A percentile compares a stretch with the other conserved stretches of the same genome.
Evolutionary conservation across 2,113 vertebrate genomes (phyloP).

Genomic region (Eubucco bourcierii): DNA sequence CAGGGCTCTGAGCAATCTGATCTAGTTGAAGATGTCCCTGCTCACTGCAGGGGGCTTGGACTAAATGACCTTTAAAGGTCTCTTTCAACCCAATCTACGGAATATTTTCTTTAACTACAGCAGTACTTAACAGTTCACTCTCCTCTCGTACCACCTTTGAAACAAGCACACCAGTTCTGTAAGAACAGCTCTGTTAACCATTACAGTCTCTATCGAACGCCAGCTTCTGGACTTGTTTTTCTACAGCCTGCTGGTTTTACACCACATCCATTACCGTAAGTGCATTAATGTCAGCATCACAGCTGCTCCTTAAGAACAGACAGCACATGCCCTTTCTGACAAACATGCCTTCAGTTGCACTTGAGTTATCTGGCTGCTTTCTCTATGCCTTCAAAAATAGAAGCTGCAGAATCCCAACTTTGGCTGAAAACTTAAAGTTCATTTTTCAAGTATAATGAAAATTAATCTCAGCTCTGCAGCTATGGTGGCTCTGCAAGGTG

Average conservation of each 20-base stretch:
- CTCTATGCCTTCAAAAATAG: background rate
- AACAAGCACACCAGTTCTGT: background rate
- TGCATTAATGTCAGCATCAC: background rate
- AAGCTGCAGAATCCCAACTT: background rate
- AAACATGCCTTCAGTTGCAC: background rate
- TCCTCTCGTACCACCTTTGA: background rate
- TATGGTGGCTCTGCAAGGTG: background rate
- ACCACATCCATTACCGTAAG: background rate
- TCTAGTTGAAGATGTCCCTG: too few species aligned
- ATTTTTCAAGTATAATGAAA: background rate
- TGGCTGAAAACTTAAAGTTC: background rate
- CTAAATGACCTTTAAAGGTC: too few species aligned
- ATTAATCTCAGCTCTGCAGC: background rate
- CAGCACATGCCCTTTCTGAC: background rate
- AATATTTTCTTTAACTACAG: background rate
- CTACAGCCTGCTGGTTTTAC: background rate
- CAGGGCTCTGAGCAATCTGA: too few species aligned
- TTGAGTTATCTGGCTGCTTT: background rate
- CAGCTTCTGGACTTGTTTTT: background rate
- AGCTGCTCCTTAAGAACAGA: background rate
- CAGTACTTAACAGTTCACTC: background rate
- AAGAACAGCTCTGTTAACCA: background rate
- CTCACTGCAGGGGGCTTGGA: too few species aligned
- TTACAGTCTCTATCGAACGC: background rate
- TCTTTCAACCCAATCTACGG: too few species aligned